Percentiles rank a stretch among this genome's conserved stretches.
These are phyloP conservation scores for Plodia interpunctella DNA, from an alignment of 1,140 invertebrate genomes.

Conservation along the genomic window DNA sequence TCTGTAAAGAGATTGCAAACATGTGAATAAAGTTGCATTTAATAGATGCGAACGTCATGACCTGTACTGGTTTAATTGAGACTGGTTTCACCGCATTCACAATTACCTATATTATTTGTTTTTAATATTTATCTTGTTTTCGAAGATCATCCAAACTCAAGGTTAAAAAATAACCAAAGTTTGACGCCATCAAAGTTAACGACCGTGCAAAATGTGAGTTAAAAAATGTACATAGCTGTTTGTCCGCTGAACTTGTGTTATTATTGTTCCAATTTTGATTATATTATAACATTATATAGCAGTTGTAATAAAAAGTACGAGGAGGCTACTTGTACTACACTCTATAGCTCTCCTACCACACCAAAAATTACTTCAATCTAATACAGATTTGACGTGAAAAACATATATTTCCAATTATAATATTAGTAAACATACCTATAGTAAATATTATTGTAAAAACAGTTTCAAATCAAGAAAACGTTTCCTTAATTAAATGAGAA, in stretches of 20 bases:
- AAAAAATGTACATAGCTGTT: not conserved
- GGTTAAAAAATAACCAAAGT: constrained; percentile 4
- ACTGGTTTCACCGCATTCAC: not conserved
- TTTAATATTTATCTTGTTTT: not conserved
- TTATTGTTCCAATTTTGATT: no score
- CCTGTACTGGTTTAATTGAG: not conserved
- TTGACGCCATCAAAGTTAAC: not conserved
- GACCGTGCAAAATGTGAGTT: not conserved
- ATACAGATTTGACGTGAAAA: no score
- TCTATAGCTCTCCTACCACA: no score
- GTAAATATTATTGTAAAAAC: no score
- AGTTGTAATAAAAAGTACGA: no score
- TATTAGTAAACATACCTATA: no score
- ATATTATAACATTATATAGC: no score
- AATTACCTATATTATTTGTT: not conserved
- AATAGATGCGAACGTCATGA: not conserved
- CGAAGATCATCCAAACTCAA: not conserved
- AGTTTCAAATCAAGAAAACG: no score
- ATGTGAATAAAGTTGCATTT: not conserved
- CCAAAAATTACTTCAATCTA: no score
- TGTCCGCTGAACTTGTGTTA: not conserved
- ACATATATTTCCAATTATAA: no score
- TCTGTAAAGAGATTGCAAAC: not conserved
- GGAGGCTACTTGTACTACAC: no score
- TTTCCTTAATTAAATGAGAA: no score